Conservation (phyloP, 2,888 invertebrate species). For the Melipona beecheii region DNA sequence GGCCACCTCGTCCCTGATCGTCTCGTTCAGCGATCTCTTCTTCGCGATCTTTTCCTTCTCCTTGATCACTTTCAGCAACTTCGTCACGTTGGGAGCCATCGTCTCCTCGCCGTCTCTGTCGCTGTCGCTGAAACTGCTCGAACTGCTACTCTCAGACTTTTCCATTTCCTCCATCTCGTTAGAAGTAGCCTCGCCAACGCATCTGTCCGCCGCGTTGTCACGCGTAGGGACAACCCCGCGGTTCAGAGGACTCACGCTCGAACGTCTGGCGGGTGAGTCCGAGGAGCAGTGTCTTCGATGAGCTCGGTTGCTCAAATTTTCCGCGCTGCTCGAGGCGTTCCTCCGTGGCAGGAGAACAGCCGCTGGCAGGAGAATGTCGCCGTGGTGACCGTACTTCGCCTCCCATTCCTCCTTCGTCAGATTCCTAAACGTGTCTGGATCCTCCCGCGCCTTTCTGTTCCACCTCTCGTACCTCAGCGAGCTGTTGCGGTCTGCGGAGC, state of each 20-base stretch:
- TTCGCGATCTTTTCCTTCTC: constrained; percentile 79
- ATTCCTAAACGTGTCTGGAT: constrained; percentile 78
- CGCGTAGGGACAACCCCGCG: neutral
- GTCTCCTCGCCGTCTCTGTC: constrained; percentile 44
- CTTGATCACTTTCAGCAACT: constrained; percentile 79
- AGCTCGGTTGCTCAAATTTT: constrained; percentile 23
- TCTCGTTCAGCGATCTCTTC: constrained; percentile 77
- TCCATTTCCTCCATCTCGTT: constrained; percentile 9
- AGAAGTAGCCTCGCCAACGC: neutral
- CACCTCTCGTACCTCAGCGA: constrained; percentile 63
- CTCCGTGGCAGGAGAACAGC: neutral
- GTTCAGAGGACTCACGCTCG: constrained; percentile 36
- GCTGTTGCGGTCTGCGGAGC: constrained; percentile 42
- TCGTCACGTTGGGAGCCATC: constrained; percentile 72
- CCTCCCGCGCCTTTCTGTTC: constrained; percentile 75
- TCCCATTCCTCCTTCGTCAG: constrained; percentile 83
- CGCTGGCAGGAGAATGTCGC: constrained; percentile 19
- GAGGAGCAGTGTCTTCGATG: constrained; percentile 36
- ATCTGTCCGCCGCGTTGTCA: neutral
- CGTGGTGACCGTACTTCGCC: constrained; percentile 71
- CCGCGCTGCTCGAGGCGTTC: constrained; percentile 13
- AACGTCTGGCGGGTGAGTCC: constrained; percentile 42
- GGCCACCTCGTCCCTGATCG: constrained; percentile 79
- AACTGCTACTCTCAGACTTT: constrained; percentile 28
- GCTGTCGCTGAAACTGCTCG: constrained; percentile 42